phyloP scores from a whole-genome alignment of 1,140 invertebrate species.

The Ips nitidus region DNA sequence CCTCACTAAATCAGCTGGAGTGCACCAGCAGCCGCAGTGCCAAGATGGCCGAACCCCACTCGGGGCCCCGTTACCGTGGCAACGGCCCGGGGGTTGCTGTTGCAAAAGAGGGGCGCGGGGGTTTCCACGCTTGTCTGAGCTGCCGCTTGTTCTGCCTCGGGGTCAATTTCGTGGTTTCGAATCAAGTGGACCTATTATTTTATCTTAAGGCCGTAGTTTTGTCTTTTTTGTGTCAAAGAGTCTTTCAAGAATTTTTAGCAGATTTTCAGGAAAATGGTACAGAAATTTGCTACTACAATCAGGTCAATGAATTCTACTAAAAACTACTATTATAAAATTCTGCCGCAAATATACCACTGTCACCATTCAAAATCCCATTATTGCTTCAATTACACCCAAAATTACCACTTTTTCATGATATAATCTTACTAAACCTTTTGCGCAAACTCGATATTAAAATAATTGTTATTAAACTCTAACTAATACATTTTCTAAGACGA shows the following conservation, averaged over 20 bases:
- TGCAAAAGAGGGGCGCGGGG: not conserved
- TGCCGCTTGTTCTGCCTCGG: slow-evolving; percentile 10
- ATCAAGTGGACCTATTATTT: slow-evolving; percentile 17
- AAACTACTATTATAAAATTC: no score
- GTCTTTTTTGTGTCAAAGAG: not conserved
- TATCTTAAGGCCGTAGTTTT: slow-evolving; percentile 15
- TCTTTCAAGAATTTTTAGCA: not conserved
- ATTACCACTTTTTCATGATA: no score
- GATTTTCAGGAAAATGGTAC: no score
- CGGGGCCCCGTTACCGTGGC: slow-evolving; percentile 44
- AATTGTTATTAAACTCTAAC: no score
- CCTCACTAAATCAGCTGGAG: slow-evolving; percentile 35
- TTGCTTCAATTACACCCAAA: no score
- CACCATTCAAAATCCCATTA: no score
- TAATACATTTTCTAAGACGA: no score
- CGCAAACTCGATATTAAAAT: no score
- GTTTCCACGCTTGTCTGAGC: slow-evolving; percentile 38
- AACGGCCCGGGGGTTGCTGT: slow-evolving; percentile 39
- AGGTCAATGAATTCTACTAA: no score
- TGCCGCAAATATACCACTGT: no score
- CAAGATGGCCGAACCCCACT: slow-evolving; percentile 34
- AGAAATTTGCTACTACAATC: no score
- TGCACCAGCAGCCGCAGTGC: slow-evolving; percentile 18
- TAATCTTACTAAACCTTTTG: no score
- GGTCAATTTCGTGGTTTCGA: slow-evolving; percentile 25